Percentiles rank a stretch among this genome's conserved stretches.
These are phyloP conservation scores for Paramuricea clavata DNA, from an alignment of 92 coral and sea anemone species.

Conservation along the genomic window DNA sequence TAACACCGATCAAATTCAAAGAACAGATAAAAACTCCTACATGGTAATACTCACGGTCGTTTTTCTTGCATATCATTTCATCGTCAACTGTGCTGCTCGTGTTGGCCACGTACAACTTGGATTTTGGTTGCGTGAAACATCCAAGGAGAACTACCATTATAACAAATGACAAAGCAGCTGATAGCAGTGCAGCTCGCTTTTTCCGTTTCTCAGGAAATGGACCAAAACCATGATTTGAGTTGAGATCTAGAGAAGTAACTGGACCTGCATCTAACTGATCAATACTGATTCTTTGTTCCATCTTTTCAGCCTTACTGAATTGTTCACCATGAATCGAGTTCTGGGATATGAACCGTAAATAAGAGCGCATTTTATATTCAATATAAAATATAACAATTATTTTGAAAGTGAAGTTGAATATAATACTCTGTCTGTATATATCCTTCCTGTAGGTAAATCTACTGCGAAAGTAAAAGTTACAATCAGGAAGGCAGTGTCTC, in stretches of 20 bases:
- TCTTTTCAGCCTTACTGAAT: no score
- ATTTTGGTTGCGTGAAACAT: neutral
- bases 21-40: conserved; percentile 19
- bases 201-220: neutral
- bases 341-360: no score
- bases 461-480: no score
- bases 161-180: neutral
- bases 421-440: no score
- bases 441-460: no score
- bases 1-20: neutral
- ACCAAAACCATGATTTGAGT: neutral
- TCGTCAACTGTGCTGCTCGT: neutral
- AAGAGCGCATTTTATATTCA: no score
- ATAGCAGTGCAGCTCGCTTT: neutral
- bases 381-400: no score
- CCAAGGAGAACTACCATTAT: neutral
- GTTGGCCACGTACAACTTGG: neutral
- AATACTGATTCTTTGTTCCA: no score
- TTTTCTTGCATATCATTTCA: neutral
- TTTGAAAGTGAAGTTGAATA: no score
- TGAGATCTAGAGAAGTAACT: neutral
- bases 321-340: no score
- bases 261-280: no score
- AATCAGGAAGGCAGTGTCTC: no score
- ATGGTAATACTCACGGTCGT: neutral